Conservation (phyloP, 1,140 invertebrate genomes). For the Augochlora pura region DNA sequence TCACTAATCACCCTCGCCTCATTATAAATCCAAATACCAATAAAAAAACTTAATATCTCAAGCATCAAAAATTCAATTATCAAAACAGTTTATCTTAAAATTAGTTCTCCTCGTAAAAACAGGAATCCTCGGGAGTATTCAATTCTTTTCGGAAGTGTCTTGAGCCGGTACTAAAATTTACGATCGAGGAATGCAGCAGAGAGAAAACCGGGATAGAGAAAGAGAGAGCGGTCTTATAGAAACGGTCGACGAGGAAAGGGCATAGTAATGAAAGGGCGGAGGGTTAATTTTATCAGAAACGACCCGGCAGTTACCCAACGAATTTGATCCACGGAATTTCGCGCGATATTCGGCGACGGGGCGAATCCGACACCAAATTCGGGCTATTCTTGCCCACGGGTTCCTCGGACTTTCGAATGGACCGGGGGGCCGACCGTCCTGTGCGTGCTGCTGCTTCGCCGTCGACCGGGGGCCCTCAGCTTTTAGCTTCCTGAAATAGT, state of each 20-base stretch:
- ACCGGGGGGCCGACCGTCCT: conserved; percentile 37
- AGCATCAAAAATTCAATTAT: neutral
- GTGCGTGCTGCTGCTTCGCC: conserved; percentile 4
- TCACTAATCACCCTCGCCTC: too few species aligned
- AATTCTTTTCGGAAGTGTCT: neutral
- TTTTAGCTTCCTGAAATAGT: conserved; percentile 64
- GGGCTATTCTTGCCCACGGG: conserved; percentile 15
- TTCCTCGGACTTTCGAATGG: conserved; percentile 44
- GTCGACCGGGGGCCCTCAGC: too few species aligned
- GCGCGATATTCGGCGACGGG: conserved; percentile 46
- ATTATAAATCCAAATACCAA: neutral
- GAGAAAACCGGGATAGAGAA: too few species aligned
- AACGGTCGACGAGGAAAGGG: neutral
- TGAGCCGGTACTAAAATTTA: neutral
- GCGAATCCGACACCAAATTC: conserved; percentile 45
- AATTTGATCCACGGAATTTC: conserved; percentile 40
- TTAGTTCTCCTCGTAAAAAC: neutral
- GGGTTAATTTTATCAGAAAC: conserved; percentile 41
- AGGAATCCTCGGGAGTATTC: neutral
- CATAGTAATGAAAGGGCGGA: neutral
- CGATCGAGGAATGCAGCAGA: neutral
- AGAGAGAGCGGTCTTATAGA: neutral
- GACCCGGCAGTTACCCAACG: conserved; percentile 12
- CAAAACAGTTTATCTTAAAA: neutral
- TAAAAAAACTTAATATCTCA: too few species aligned